Base-by-base conservation (phyloP, 1,140 invertebrate species). In the Musca domestica region DNA sequence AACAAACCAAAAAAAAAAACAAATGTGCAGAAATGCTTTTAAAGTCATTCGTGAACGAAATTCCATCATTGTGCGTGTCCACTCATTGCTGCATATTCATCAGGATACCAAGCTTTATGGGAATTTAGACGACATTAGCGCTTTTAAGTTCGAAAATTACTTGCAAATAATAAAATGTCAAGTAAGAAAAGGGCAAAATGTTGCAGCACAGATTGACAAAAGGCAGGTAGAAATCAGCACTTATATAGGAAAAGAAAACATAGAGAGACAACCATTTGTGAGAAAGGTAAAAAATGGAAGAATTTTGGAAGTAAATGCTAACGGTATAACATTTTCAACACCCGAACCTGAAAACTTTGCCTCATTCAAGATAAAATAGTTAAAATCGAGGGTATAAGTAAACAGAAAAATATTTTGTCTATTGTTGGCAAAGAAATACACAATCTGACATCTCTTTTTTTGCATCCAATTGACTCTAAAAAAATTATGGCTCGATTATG, bases 91-190 rank as follows among this genome's bases (percentile, higher is more conserved):
- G 46, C 70, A 71, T 67, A 67, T 71, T 34, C 65, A 71, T 52
- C 58, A 71, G 69, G 70, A 71, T 65, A 68, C 68, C 22, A 65
- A 67, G 41, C 25, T 52, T 64, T 63, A 41, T 69, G 70, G 70
- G 17, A 48, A 52, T 69, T 69, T 67, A 58, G 34, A 69, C 41
- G 30, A 66, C 51, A 69, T 66, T 54, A 70, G 68, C 54, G 70
- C 70, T 12, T 71, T 71, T 22, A 71, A 71, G 64, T 71, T 69
- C 67, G 68, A 71, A 12, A 71, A 69, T 20, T 19, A 71, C 66
- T 69, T 71, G 15, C 22, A 68, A 34, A 68, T 63, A 66, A 68
- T 66, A 49, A 71, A 71, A 23, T 30, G 61, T 1, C 56, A 48
- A 3, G 68, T 69, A 64, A 69, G 34, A n/a, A 69, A 71, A 23